These are phyloP conservation scores for Ooceraea biroi DNA, from an alignment of 1,140 invertebrate species.

Conservation along the genomic window DNA sequence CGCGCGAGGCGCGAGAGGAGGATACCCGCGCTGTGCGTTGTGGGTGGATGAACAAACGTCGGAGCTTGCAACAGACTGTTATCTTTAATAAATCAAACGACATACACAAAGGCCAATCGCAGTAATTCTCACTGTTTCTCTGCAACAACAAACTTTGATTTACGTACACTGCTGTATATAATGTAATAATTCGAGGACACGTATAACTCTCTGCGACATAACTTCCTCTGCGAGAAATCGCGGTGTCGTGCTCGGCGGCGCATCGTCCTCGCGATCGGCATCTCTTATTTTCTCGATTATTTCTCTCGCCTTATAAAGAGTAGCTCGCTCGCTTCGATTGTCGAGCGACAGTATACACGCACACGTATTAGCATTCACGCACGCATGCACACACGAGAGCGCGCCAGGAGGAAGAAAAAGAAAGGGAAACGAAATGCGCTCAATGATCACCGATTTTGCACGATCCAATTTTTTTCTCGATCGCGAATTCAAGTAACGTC, in stretches of 20 bases:
- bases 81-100: conserved; percentile 64
- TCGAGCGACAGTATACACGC: conserved; percentile 67
- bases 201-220: conserved; percentile 38
- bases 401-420: conserved; percentile 64
- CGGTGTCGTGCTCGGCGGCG: conserved; percentile 38
- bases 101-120: conserved; percentile 62
- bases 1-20: neutral
- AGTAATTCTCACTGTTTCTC: conserved; percentile 55
- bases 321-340: conserved; percentile 66
- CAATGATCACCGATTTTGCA: conserved; percentile 38
- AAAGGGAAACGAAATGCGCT: conserved; percentile 30
- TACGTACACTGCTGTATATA: conserved; percentile 53
- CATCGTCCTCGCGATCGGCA: conserved; percentile 67
- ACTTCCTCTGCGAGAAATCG: neutral
- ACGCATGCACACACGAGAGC: conserved; percentile 72
- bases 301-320: conserved; percentile 45
- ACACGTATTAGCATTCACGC: conserved; percentile 70
- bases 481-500: conserved; percentile 39
- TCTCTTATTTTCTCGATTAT: conserved; percentile 24
- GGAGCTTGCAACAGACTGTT: conserved; percentile 55
- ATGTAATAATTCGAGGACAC: conserved; percentile 52
- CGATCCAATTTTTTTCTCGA: conserved; percentile 29
- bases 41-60: conserved; percentile 35
- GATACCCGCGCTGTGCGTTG: neutral
- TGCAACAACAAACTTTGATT: conserved; percentile 60